A percentile compares a stretch with the other conserved stretches of the same genome.
Evolutionary conservation across 1,140 invertebrate genomes (phyloP).

Genomic region (Sinonovacula constricta): DNA sequence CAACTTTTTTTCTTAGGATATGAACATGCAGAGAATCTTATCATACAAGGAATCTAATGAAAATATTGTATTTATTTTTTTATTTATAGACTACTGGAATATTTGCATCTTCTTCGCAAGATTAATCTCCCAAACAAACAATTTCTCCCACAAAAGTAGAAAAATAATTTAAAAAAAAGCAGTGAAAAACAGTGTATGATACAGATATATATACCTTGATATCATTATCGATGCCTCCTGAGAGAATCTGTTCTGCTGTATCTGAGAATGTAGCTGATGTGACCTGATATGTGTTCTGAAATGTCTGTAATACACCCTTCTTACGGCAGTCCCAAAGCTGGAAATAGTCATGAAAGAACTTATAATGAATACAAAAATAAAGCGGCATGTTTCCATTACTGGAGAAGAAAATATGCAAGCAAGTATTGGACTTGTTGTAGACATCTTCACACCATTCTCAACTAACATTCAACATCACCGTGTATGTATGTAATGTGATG

Average conservation of each 20-base stretch:
- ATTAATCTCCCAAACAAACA: neutral
- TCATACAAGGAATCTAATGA: too few species aligned
- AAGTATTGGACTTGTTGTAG: too few species aligned
- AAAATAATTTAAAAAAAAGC: neutral
- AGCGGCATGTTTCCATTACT: too few species aligned
- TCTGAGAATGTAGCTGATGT: conserved; percentile 97
- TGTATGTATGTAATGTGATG: too few species aligned
- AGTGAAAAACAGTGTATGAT: neutral
- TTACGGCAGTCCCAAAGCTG: conserved; percentile 89
- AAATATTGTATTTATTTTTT: too few species aligned
- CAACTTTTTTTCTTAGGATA: too few species aligned
- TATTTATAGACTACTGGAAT: neutral
- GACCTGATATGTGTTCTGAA: conserved; percentile 91
- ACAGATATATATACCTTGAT: conserved; percentile 95
- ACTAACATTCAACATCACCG: too few species aligned
- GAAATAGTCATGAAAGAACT: conserved; percentile 39
- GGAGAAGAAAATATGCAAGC: too few species aligned
- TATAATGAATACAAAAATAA: too few species aligned
- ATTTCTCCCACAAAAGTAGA: neutral
- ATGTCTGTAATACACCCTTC: conserved; percentile 87
- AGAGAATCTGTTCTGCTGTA: conserved; percentile 93
- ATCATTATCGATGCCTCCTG: conserved; percentile 98
- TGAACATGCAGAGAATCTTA: too few species aligned
- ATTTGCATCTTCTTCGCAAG: neutral
- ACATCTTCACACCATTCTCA: too few species aligned